A percentile compares a stretch with the other conserved stretches of the same genome.
These are phyloP conservation scores for Buceros bicornis DNA, from an alignment of 2,797 vertebrate genomes.

Conservation along the genomic window DNA sequence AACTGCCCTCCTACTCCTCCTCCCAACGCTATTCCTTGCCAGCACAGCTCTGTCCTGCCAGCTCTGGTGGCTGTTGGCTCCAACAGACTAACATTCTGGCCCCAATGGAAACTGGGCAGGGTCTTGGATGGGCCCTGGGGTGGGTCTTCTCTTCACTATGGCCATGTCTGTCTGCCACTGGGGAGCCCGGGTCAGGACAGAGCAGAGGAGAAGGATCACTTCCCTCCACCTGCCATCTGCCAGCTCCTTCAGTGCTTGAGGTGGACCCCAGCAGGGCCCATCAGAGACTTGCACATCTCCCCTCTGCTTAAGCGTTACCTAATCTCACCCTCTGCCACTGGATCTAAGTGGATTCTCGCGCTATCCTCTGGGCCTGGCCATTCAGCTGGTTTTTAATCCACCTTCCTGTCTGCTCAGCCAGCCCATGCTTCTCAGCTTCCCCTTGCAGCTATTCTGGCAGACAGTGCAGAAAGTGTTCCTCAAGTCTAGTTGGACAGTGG, in stretches of 20 bases:
- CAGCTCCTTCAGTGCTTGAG: background rate
- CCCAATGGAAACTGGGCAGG: too few species aligned
- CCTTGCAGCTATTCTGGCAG: background rate
- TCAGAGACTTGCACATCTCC: background rate
- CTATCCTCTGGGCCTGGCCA: background rate
- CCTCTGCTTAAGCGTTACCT: background rate
- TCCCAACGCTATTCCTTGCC: too few species aligned
- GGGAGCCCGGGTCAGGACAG: background rate
- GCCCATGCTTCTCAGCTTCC: background rate
- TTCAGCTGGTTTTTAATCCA: background rate
- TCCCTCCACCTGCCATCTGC: background rate
- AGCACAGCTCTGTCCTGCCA: too few species aligned
- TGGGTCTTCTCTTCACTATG: too few species aligned
- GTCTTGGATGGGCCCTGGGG: too few species aligned
- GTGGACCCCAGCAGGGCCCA: too few species aligned
- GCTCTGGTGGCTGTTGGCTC: too few species aligned
- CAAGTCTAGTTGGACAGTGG: background rate
- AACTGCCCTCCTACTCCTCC: background rate
- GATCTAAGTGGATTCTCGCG: background rate
- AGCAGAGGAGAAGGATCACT: background rate
- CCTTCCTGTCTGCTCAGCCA: background rate
- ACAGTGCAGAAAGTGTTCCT: background rate
- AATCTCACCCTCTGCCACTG: background rate
- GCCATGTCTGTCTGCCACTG: too few species aligned
- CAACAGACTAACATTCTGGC: too few species aligned